Percentiles rank a stretch among this genome's conserved stretches.
phyloP scores from a whole-genome alignment of 2,113 vertebrate species.

The Fukomys damarensis region DNA sequence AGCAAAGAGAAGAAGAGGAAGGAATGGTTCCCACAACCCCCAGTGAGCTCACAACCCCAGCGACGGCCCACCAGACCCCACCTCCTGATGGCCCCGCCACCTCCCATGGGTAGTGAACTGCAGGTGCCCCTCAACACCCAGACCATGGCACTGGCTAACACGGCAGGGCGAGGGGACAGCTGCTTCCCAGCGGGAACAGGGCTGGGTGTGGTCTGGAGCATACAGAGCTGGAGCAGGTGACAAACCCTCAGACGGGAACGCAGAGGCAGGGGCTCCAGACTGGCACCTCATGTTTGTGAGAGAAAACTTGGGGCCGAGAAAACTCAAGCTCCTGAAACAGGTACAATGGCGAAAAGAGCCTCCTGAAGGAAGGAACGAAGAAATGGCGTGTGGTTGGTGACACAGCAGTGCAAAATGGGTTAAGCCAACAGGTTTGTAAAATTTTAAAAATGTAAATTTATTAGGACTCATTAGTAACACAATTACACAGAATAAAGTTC shows the following conservation, averaged over 20 bases:
- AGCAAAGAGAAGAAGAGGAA: background rate
- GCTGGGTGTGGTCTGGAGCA: background rate
- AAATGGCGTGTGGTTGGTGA: background rate
- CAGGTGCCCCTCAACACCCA: background rate
- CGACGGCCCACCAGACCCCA: background rate
- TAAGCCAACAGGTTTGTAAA: constrained; percentile 70
- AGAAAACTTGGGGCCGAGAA: background rate
- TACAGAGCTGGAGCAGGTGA: too few species aligned
- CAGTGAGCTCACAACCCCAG: background rate
- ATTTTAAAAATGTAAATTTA: constrained; percentile 84
- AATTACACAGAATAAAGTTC: constrained; percentile 79
- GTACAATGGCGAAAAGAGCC: background rate
- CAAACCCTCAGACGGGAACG: background rate
- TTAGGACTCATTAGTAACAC: constrained; percentile 82
- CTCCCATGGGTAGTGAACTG: background rate
- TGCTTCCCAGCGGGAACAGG: background rate
- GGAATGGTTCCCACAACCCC: background rate
- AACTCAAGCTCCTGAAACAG: background rate
- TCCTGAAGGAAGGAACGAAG: background rate
- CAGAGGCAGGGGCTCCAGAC: background rate
- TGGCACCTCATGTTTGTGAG: background rate
- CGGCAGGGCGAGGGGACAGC: background rate
- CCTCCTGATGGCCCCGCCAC: background rate
- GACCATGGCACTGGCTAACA: background rate
- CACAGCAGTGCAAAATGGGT: background rate